Evolutionary conservation across 2,888 invertebrate genomes (phyloP).

Genomic region (Pseudococcus longispinus): DNA sequence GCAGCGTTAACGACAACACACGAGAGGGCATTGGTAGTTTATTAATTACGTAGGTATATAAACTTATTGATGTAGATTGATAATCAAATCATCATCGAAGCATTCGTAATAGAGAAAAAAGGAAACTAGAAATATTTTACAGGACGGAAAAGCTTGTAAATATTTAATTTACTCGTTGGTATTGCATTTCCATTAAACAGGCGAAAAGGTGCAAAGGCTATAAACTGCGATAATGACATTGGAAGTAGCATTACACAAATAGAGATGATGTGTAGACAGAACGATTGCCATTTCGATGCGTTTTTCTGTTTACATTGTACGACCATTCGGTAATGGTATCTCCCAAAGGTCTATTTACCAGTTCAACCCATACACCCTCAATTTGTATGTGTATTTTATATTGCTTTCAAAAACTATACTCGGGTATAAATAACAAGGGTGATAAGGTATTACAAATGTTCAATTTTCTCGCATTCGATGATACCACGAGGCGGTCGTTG

Average conservation of each 20-base stretch:
- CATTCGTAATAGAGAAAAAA: background rate
- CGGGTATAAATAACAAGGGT: slow-evolving; percentile 7
- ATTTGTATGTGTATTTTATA: background rate
- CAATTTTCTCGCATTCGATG: slow-evolving; percentile 11
- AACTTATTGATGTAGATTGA: background rate
- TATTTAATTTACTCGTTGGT: background rate
- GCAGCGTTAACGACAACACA: too few species aligned
- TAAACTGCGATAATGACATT: slow-evolving; percentile 37
- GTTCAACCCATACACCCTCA: background rate
- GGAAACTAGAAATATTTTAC: background rate
- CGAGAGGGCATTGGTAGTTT: background rate
- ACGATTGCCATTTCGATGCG: slow-evolving; percentile 14
- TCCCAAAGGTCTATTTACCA: slow-evolving; percentile 32
- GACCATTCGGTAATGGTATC: background rate
- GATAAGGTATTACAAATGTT: background rate
- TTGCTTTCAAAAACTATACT: background rate
- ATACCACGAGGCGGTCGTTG: background rate
- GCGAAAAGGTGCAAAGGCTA: slow-evolving; percentile 28
- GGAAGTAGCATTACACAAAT: background rate
- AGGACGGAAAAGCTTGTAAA: background rate
- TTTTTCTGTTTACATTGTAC: background rate
- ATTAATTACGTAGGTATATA: background rate
- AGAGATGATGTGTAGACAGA: slow-evolving; percentile 31
- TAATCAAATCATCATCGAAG: background rate
- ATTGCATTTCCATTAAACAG: slow-evolving; percentile 18